phyloP scores from a whole-genome alignment of 2,797 vertebrate species.

The Pitangus sulphuratus region DNA sequence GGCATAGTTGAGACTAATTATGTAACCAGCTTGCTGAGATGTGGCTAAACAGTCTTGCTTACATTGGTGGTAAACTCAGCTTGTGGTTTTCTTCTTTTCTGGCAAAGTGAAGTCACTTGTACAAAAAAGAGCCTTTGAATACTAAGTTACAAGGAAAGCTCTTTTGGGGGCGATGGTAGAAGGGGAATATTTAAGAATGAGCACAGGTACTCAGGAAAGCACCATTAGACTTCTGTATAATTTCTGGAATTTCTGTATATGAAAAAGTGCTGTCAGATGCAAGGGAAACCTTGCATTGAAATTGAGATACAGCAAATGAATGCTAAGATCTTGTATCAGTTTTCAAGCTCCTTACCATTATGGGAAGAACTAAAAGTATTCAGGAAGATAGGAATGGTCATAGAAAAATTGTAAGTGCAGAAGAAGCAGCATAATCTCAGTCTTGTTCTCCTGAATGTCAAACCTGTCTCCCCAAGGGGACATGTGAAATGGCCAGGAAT shows the following conservation, averaged over 20 bases:
- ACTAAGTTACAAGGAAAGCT: neutral
- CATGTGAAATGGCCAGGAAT: neutral
- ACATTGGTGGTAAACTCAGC: neutral
- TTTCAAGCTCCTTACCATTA: neutral
- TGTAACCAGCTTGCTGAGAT: neutral
- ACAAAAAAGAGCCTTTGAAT: neutral
- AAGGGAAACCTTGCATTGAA: neutral
- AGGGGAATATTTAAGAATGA: neutral
- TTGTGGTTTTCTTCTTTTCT: neutral
- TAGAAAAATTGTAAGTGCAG: neutral
- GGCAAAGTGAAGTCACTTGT: neutral
- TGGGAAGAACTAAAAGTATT: neutral
- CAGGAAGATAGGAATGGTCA: neutral
- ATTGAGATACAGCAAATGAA: neutral
- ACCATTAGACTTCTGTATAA: rapidly evolving
- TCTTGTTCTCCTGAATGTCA: rapidly evolving
- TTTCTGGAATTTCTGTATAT: neutral
- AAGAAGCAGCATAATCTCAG: neutral
- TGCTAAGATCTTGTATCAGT: neutral
- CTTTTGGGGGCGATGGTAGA: neutral
- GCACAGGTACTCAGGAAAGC: neutral
- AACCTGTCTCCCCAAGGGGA: neutral
- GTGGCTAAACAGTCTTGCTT: neutral
- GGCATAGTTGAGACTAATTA: neutral
- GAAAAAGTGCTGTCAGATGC: neutral